A percentile compares a stretch with the other conserved stretches of the same genome.
These are phyloP conservation scores for Stenotaenia linearis DNA, from an alignment of 2,888 invertebrate species.

Conservation along the genomic window DNA sequence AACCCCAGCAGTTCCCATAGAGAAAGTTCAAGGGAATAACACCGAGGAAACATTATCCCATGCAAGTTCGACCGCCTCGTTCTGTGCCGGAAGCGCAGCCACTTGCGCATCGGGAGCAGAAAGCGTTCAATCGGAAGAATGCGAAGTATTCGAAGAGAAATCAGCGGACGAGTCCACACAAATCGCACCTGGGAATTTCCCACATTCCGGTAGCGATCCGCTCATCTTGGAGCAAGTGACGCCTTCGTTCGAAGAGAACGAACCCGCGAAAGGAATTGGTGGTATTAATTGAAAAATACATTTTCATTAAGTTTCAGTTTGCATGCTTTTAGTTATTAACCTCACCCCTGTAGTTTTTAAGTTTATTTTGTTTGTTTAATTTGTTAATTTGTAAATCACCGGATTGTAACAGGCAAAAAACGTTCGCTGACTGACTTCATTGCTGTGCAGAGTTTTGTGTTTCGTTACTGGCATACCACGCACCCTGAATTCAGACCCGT, in stretches of 20 bases:
- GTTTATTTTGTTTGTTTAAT: not conserved
- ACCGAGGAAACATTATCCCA: not conserved
- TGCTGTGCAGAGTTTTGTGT: conserved; percentile 13
- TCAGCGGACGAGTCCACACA: not conserved
- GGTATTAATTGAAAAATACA: not conserved
- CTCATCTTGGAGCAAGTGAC: not conserved
- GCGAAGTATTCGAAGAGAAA: not conserved
- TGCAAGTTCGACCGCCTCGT: conserved; percentile 2
- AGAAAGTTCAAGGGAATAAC: not conserved
- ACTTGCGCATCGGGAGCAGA: not conserved
- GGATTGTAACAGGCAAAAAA: not conserved
- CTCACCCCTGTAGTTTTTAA: not conserved
- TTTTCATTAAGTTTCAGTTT: not conserved
- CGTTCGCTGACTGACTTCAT: not conserved
- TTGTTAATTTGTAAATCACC: not conserved
- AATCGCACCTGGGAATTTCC: not conserved
- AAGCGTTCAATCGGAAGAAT: conserved; percentile 17
- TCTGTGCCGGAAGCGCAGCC: not conserved
- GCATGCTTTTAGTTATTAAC: not conserved
- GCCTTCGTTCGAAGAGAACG: not conserved
- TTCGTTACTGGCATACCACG: not conserved
- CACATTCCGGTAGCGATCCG: conserved; percentile 27
- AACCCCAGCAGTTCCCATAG: too few species aligned
- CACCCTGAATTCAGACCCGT: not conserved
- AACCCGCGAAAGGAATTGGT: not conserved